phyloP scores from a whole-genome alignment of 2,113 vertebrate species.

The Irena cyanogastra region DNA sequence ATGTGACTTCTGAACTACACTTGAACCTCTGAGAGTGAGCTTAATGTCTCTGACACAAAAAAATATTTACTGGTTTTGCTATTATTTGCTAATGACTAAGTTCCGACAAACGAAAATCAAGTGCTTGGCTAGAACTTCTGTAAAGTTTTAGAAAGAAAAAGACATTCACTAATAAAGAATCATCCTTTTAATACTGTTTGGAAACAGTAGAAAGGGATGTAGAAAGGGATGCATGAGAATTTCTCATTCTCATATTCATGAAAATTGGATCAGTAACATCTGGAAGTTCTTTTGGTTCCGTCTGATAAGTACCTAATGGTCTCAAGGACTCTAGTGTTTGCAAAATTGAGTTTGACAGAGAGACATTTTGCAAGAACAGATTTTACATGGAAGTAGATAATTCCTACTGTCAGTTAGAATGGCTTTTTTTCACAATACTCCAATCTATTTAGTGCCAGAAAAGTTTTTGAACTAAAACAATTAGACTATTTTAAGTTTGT shows the following conservation, averaged over 20 bases:
- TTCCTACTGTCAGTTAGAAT: neutral
- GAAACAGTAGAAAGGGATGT: neutral
- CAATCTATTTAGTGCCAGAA: neutral
- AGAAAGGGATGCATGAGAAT: neutral
- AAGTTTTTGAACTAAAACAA: neutral
- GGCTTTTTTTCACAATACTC: neutral
- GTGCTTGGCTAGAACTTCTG: neutral
- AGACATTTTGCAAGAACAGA: neutral
- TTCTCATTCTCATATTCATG: neutral
- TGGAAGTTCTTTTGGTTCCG: neutral
- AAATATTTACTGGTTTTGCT: neutral
- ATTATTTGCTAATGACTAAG: neutral
- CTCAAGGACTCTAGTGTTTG: neutral
- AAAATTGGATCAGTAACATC: neutral
- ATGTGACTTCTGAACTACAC: neutral
- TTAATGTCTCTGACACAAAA: neutral
- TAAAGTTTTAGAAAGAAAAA: neutral
- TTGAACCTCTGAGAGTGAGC: neutral
- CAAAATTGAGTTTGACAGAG: constrained; percentile 3
- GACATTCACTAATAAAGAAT: neutral
- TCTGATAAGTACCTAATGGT: neutral
- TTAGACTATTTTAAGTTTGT: neutral
- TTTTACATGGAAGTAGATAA: constrained; percentile 1
- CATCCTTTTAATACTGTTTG: neutral
- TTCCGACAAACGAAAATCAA: neutral